Evolutionary conservation across 2,888 invertebrate species (phyloP).

Genomic region (Dermolepida albohirtum): DNA sequence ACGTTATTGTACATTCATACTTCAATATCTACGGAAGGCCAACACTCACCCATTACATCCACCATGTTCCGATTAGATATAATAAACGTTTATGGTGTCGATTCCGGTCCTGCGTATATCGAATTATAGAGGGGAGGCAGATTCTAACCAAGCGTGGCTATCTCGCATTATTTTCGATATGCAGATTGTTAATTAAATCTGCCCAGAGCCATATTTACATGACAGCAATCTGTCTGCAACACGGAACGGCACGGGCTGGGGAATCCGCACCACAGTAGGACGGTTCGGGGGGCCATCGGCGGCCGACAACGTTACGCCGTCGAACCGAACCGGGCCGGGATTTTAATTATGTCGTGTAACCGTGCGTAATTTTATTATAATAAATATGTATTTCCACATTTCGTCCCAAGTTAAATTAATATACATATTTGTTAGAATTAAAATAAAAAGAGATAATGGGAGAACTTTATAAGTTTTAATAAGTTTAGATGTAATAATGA

Average conservation of each 20-base stretch:
- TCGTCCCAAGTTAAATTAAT: conserved; percentile 16
- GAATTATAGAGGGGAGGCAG: conserved; percentile 55
- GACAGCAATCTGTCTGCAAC: conserved; percentile 66
- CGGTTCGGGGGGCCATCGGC: conserved; percentile 6
- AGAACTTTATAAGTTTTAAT: neutral
- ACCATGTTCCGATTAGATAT: conserved; percentile 12
- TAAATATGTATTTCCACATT: conserved; percentile 57
- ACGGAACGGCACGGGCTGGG: conserved; percentile 53
- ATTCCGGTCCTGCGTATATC: conserved; percentile 47
- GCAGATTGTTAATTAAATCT: conserved; percentile 67
- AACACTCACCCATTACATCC: conserved; percentile 25
- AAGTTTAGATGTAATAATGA: neutral
- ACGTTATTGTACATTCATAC: neutral
- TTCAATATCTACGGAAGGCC: too few species aligned
- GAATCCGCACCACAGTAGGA: conserved; percentile 50
- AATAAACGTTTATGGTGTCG: conserved; percentile 34
- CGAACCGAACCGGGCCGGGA: conserved; percentile 39
- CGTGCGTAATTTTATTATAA: conserved; percentile 64
- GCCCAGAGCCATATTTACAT: conserved; percentile 65
- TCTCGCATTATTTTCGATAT: conserved; percentile 65
- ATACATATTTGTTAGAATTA: neutral
- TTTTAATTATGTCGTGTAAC: conserved; percentile 65
- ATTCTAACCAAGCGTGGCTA: conserved; percentile 61
- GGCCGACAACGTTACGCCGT: conserved; percentile 20
- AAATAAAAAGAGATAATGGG: conserved; percentile 1